Evolutionary conservation across 2,113 vertebrate genomes (phyloP), one percentile per base, ranked within the genome.

Genomic region (Deroptyus accipitrinus): DNA sequence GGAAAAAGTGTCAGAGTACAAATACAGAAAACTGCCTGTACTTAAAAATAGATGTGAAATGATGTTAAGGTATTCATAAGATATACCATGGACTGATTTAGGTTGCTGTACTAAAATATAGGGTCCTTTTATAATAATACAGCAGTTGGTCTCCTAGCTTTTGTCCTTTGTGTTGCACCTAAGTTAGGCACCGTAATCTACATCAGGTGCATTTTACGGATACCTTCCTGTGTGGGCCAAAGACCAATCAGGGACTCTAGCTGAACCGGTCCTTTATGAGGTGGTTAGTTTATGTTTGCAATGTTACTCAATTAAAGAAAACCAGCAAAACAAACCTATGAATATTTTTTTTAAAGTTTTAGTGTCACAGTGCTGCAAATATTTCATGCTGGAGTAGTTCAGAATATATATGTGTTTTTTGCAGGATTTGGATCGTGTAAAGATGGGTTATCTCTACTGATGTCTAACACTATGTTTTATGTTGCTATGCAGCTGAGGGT

Each of bases 401-500:
- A 63, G 39, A 82, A 28, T 44, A 33, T 39, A 48, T 57, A 37
- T 33, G 35, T 74, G 7, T 5, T 61, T 69, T 49, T 28, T 90
- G 5, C 27, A 23, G 39, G 23, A 30, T 82, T 82, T 90, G 63
- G 69, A 85, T 8, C 14, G 52, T 63, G 55, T 57, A 72, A 82
- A 84, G 67, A 49, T 51, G n/a, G 33, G 8, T 79, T 83, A 5
- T 39, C 25, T 66, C 57, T 72, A 17, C 49, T 0, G 0, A 70
- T 62, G 24, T 51, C 85, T 96, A 94, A 97, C 54, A 7, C 14
- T 82, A 8, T 77, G 6, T 42, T 92, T 92, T 97, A 24, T 96
- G 27, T 87, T 86, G 97, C 72, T 86, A 76, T 15, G 72, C 97
- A 99, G 99, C 97, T 99, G 75, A 98, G 99, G 55, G 99, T 99